These are phyloP conservation scores for Dicaeum eximium DNA, from an alignment of 2,113 vertebrate species.

Conservation along the genomic window DNA sequence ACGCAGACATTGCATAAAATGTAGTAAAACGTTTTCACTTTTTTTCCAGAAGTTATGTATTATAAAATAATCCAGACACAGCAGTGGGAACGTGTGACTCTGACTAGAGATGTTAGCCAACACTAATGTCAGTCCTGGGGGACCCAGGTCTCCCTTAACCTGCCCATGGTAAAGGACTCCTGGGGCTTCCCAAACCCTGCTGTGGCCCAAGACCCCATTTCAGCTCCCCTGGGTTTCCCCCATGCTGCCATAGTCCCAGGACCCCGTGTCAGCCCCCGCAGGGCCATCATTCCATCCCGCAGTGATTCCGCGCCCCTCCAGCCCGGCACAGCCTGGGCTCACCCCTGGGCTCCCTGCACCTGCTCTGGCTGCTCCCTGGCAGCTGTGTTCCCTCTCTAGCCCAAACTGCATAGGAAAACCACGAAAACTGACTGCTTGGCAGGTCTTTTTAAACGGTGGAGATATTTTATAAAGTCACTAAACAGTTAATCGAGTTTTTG, in stretches of 20 bases:
- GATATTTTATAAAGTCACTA: neutral
- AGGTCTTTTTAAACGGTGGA: neutral
- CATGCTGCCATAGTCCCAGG: neutral
- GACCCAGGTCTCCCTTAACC: fast-evolving
- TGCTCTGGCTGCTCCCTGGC: neutral
- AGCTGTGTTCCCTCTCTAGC: neutral
- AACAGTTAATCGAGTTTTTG: constrained; percentile 44
- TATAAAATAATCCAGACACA: neutral
- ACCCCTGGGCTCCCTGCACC: fast-evolving
- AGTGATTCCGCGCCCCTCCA: fast-evolving
- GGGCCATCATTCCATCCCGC: neutral
- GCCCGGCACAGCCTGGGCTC: neutral
- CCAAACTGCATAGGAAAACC: neutral
- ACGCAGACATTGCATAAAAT: neutral
- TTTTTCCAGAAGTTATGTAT: neutral
- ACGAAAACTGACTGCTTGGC: neutral
- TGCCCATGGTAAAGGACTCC: neutral
- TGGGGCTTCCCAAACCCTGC: neutral
- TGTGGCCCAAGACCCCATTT: fast-evolving
- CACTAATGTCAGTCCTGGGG: fast-evolving
- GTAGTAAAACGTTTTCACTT: neutral
- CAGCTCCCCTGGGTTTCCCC: neutral
- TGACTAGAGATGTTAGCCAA: neutral
- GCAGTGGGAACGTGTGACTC: neutral
- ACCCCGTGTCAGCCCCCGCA: neutral